Base-by-base conservation (phyloP, 2,113 vertebrate genomes). In the Rallus limicola region DNA sequence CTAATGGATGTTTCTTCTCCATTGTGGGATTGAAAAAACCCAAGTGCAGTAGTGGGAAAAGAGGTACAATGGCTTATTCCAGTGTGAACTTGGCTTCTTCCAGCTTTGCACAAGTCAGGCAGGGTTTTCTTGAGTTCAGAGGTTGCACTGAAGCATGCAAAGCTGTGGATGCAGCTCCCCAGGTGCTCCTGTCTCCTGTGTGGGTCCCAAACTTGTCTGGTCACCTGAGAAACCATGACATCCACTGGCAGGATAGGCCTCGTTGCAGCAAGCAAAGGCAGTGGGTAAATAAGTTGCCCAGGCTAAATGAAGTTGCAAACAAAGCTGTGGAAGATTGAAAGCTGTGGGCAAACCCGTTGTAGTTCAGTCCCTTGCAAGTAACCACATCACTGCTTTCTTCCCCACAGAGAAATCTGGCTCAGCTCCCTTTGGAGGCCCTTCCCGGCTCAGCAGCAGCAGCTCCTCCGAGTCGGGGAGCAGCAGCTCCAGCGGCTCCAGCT, bases 391-490 rank as follows among this genome's bases (percentile, higher is more conserved):
- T 82, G 25, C 76, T 21, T 85, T 65, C 25, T 92, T 94, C 59
- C 96, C 95, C 1, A 0, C 97, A 99, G 99, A 99, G 95, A 99
- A 99, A 92, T 98, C 98, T 0, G 96, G 98, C 82, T 97, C 98
- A 0, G 84, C 97, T 5, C 95, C 98, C 11, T 98, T 98, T 1
- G 99, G 99, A 13, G 99, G 99, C 26, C 96, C 98, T 3, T 98
- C 98, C 16, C 97, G 98, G 40, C 98, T 98, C 71, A 98, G 97
- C 87, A 97, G 98, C 97, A 99, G 98, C 98, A 98, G 98, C 69
- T 99, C 99, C 59, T 99, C 99, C 0, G 99, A 98, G 74, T 99
- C 99, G 0, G 98, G 98, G 11, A 98, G 97, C 97, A 99, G 98
- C 98, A 99, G 98, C 90, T 99, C 98, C 77, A 98, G 98, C 2